Conservation (phyloP, 2,113 vertebrate genomes). For the Leuciscus idus region DNA sequence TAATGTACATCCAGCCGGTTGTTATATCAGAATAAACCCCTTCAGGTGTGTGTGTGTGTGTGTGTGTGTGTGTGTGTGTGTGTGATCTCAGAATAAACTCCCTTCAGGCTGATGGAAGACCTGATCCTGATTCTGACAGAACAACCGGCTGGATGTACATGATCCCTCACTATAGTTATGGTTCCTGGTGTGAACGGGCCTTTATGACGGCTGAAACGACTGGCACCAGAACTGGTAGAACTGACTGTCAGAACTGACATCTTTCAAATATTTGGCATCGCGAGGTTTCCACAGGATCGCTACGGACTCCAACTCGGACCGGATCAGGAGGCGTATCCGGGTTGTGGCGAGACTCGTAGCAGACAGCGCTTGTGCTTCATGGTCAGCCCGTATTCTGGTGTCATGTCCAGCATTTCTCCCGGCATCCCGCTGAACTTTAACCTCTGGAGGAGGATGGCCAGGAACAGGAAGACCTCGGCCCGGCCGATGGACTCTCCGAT, state of each 20-base stretch:
- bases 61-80: too few species aligned
- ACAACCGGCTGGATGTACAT: too few species aligned
- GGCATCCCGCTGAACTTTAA: slow-evolving; percentile 76
- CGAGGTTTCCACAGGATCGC: not conserved
- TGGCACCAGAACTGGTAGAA: not conserved
- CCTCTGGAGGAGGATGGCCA: slow-evolving; percentile 85
- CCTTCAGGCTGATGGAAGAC: too few species aligned
- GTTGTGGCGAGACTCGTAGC: slow-evolving; percentile 72
- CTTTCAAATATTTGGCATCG: slow-evolving; percentile 3
- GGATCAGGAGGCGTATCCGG: not conserved
- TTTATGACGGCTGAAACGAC: not conserved
- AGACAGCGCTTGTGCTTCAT: slow-evolving; percentile 87
- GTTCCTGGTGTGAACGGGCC: too few species aligned
- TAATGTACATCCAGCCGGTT: too few species aligned
- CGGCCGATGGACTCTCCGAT: slow-evolving; percentile 86
- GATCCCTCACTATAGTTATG: too few species aligned
- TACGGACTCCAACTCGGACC: not conserved
- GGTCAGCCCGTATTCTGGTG: slow-evolving; percentile 85
- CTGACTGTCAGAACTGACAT: not conserved
- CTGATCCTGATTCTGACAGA: too few species aligned
- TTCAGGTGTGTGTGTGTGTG: too few species aligned
- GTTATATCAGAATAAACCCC: too few species aligned
- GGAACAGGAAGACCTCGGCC: slow-evolving; percentile 88
- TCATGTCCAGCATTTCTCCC: slow-evolving; percentile 78
- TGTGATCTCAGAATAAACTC: too few species aligned